Percentiles rank a stretch among this genome's conserved stretches.
Evolutionary conservation across 2,113 vertebrate genomes (phyloP).

Genomic region (Pan paniscus): DNA sequence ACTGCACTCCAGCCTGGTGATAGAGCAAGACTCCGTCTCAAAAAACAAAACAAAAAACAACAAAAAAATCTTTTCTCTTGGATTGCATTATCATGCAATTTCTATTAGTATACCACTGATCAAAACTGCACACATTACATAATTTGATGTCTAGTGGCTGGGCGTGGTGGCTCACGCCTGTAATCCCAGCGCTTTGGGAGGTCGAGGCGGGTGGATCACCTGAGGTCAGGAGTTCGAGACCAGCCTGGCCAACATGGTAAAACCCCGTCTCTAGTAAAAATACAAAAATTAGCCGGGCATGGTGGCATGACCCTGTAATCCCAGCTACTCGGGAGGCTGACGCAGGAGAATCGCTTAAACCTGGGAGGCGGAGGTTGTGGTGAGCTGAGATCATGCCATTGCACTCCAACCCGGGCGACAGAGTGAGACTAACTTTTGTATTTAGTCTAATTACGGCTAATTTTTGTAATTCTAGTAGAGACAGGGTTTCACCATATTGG

Average conservation of each 20-base stretch:
- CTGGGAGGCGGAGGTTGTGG: background rate
- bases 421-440: background rate
- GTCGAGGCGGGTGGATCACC: background rate
- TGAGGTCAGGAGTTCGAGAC: background rate
- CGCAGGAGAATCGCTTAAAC: background rate
- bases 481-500: no score
- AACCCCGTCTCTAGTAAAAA: background rate
- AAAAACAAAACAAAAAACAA: no score
- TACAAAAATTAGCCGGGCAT: background rate
- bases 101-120: background rate
- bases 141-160: background rate
- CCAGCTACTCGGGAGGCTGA: background rate
- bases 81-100: background rate
- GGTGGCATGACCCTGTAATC: background rate
- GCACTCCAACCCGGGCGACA: background rate
- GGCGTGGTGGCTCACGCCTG: background rate
- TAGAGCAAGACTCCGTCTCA: no score
- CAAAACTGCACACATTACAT: background rate
- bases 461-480: no score
- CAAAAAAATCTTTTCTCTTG: background rate
- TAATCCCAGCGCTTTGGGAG: background rate
- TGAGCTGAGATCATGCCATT: background rate
- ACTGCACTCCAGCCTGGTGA: no score
- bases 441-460: no score
- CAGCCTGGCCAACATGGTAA: background rate